These are phyloP conservation scores for Acrossocheilus wenchowensis DNA, from an alignment of 2,797 vertebrate genomes.

Conservation along the genomic window DNA sequence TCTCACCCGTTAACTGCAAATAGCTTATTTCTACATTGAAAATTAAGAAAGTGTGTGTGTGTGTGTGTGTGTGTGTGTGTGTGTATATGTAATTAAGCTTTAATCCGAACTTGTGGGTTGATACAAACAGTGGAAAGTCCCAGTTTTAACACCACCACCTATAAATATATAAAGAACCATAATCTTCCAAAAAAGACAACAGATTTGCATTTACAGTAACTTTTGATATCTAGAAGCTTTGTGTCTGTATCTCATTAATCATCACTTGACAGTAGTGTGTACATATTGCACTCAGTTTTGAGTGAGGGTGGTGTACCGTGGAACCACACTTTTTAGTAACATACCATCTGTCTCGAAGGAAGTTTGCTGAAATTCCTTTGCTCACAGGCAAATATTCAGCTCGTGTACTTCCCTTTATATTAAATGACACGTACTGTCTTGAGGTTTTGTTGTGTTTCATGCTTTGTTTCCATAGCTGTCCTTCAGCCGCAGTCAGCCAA, in stretches of 20 bases:
- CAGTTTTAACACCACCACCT: neutral
- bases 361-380: neutral
- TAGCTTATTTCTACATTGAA: too few relatives aligned
- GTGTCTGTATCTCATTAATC: neutral
- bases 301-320: constrained; percentile 12
- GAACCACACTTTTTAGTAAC: constrained; percentile 6
- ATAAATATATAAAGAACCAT: neutral
- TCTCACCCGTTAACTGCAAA: too few relatives aligned
- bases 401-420: neutral
- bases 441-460: constrained; percentile 30
- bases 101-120: too few relatives aligned
- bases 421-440: constrained; percentile 1
- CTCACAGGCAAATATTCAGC: constrained; percentile 8
- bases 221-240: neutral
- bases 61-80: too few relatives aligned
- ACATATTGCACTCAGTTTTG: constrained; percentile 5
- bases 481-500: neutral
- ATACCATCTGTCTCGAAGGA: constrained; percentile 15
- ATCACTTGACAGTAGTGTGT: neutral
- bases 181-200: neutral
- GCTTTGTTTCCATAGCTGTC: constrained; percentile 20
- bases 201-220: neutral
- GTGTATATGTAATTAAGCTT: too few relatives aligned
- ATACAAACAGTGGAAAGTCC: neutral
- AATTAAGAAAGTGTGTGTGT: too few relatives aligned